These are phyloP conservation scores for Diabrotica undecimpunctata DNA, from an alignment of 1,140 invertebrate genomes.

Conservation along the genomic window DNA sequence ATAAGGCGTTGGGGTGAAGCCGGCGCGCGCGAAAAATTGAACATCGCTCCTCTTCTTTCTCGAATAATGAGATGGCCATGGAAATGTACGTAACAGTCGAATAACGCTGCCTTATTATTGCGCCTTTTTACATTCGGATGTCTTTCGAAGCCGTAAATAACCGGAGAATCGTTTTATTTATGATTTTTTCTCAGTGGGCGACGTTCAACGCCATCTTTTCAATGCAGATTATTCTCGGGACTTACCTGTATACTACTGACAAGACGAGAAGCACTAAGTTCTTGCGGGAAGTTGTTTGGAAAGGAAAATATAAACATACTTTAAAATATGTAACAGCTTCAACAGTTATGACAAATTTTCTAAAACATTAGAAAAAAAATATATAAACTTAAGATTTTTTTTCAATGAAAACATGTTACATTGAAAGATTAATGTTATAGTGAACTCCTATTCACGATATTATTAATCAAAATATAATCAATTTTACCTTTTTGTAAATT, in stretches of 20 bases:
- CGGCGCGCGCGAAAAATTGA: conserved; percentile 34
- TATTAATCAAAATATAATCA: too few species aligned
- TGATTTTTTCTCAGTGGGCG: conserved; percentile 19
- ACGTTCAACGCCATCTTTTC: neutral
- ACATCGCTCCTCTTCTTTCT: conserved; percentile 26
- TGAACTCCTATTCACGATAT: too few species aligned
- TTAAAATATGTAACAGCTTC: too few species aligned
- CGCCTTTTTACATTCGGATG: conserved; percentile 23
- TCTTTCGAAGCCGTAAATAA: conserved; percentile 29
- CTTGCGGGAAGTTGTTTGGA: neutral
- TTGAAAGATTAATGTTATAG: too few species aligned
- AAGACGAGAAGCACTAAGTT: neutral
- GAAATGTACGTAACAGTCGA: conserved; percentile 28
- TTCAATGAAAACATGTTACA: too few species aligned
- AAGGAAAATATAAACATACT: neutral
- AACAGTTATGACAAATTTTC: too few species aligned
- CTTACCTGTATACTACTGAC: neutral
- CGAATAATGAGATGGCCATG: conserved; percentile 36
- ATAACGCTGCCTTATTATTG: conserved; percentile 27
- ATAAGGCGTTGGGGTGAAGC: conserved; percentile 33
- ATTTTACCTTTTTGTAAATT: too few species aligned
- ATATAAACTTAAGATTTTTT: too few species aligned
- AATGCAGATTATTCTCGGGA: neutral
- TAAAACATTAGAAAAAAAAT: too few species aligned
- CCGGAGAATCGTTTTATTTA: conserved; percentile 20